These are phyloP conservation scores for Lithosia quadra DNA, from an alignment of 2,888 invertebrate species.

Conservation along the genomic window DNA sequence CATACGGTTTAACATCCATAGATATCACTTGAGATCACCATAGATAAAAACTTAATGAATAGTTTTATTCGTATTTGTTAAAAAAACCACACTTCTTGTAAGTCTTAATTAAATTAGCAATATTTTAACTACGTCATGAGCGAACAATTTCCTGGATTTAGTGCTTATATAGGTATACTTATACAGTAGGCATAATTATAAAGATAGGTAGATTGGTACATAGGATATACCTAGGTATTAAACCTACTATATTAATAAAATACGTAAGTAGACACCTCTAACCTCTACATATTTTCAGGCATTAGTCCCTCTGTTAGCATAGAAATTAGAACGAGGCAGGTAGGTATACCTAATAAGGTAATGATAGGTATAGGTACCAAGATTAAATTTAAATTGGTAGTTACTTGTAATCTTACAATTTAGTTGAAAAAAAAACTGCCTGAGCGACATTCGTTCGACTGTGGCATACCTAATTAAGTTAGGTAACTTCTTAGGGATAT, in stretches of 20 bases:
- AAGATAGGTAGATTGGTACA: no score
- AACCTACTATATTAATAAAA: not conserved
- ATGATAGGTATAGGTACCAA: not conserved
- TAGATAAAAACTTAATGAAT: not conserved
- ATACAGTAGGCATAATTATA: not conserved
- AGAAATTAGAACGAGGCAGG: no score
- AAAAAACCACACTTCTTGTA: constrained; percentile 4
- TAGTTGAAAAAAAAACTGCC: not conserved
- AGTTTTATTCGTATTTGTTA: not conserved
- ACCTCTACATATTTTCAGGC: not conserved
- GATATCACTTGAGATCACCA: not conserved
- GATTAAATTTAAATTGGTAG: not conserved
- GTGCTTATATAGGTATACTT: not conserved
- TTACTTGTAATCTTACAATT: not conserved
- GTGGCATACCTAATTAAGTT: not conserved
- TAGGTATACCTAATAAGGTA: no score
- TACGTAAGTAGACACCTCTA: not conserved
- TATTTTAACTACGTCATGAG: not conserved
- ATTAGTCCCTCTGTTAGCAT: not conserved
- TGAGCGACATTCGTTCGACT: no score
- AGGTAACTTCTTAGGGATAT: not conserved
- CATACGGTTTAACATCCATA: not conserved
- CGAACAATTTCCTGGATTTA: not conserved
- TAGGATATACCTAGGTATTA: not conserved
- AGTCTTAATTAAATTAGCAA: not conserved